Conservation (phyloP, 2,797 vertebrate genomes). For the Parauchenoglanis ngamensis region DNA sequence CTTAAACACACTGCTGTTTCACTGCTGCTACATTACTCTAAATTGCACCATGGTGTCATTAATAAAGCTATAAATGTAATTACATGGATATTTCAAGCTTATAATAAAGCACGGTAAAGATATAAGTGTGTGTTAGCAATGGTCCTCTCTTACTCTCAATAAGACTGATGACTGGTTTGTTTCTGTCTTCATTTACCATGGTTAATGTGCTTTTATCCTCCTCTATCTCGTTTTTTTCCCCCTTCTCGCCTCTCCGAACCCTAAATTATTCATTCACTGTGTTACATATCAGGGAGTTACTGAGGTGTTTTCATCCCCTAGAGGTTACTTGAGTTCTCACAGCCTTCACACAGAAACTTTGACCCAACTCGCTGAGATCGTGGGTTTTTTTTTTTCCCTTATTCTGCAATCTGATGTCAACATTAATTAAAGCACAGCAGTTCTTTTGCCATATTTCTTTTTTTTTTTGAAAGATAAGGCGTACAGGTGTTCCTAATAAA, state of each 20-base stretch:
- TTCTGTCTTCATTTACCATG: background rate
- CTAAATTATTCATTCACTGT: conserved; percentile 74
- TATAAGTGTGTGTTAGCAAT: background rate
- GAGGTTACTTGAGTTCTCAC: too few species aligned
- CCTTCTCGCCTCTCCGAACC: conserved; percentile 64
- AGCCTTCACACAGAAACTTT: background rate
- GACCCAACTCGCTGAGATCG: background rate
- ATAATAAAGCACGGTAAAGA: background rate
- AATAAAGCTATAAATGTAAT: background rate
- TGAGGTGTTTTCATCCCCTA: background rate
- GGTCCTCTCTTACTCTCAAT: background rate
- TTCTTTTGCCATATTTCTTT: too few species aligned
- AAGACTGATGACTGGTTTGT: conserved; percentile 2
- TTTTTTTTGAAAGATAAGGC: too few species aligned
- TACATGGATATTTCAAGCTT: background rate
- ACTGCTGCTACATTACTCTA: background rate
- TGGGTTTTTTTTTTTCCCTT: background rate
- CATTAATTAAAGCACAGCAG: background rate
- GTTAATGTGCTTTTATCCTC: conserved; percentile 43
- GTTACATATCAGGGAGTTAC: background rate
- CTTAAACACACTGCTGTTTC: background rate
- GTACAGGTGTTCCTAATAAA: background rate
- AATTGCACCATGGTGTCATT: background rate
- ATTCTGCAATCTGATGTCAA: background rate
- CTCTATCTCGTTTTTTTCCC: conserved; percentile 63